Percentiles rank a stretch among this genome's conserved stretches.
These are phyloP conservation scores for Agonopterix heracliana DNA, from an alignment of 2,888 invertebrate genomes.

Conservation along the genomic window DNA sequence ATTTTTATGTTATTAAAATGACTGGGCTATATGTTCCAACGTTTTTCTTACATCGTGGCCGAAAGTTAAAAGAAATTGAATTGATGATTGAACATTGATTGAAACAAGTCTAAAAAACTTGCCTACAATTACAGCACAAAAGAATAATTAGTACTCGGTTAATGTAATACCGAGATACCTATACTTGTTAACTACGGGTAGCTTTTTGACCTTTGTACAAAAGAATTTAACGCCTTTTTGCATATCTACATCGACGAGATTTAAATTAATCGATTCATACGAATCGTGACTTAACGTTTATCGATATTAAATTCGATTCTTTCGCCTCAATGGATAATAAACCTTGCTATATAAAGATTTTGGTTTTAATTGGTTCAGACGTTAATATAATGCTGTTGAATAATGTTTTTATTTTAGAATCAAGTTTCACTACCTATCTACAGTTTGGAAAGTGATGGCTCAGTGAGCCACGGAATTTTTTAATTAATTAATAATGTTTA, in stretches of 20 bases:
- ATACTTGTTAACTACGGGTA: too few species aligned
- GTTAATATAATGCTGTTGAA: constrained; percentile 21
- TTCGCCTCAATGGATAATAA: constrained; percentile 16
- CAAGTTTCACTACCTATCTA: constrained; percentile 7
- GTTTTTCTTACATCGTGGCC: too few species aligned
- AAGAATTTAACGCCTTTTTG: constrained; percentile 4
- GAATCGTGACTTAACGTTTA: constrained; percentile 25
- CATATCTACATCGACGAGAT: constrained; percentile 15
- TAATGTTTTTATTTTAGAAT: constrained; percentile 12
- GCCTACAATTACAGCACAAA: too few species aligned
- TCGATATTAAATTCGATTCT: constrained; percentile 24
- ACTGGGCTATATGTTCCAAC: too few species aligned
- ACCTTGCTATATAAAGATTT: constrained; percentile 18
- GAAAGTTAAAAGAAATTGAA: too few species aligned
- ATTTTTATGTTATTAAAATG: too few species aligned
- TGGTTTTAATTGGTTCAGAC: constrained; percentile 32
- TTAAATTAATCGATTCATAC: constrained; percentile 25
- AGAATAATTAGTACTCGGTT: too few species aligned
- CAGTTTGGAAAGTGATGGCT: constrained; percentile 7
- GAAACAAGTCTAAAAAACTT: too few species aligned
- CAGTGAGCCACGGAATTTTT: neutral
- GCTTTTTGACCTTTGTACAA: neutral
- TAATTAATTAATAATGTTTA: too few species aligned
- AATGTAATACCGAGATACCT: too few species aligned
- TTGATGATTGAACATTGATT: too few species aligned